A percentile compares a stretch with the other conserved stretches of the same genome.
These are phyloP conservation scores for Nomada lathburiana DNA, from an alignment of 2,888 invertebrate genomes.

Conservation along the genomic window DNA sequence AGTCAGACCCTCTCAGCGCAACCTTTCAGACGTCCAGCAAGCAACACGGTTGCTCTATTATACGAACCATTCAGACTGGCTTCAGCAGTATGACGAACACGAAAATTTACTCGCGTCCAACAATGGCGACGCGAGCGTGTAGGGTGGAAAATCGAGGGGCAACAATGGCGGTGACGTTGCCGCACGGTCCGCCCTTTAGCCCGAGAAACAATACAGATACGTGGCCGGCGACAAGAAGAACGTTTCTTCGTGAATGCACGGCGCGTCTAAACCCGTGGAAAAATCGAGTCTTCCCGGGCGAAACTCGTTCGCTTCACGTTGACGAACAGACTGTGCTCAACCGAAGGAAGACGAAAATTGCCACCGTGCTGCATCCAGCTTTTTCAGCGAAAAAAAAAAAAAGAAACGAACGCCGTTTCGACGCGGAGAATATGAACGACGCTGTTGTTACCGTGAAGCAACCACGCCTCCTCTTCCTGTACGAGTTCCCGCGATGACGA, in stretches of 20 bases:
- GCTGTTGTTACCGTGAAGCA: slow-evolving; percentile 11
- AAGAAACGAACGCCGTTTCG: slow-evolving; percentile 36
- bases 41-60: too few relatives aligned
- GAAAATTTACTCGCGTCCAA: slow-evolving; percentile 17
- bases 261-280: neutral
- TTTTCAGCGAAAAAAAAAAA: slow-evolving; percentile 18
- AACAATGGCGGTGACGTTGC: slow-evolving; percentile 31
- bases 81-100: neutral
- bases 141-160: slow-evolving; percentile 9
- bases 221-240: slow-evolving; percentile 6
- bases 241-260: slow-evolving; percentile 6
- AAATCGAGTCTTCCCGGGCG: slow-evolving; percentile 9
- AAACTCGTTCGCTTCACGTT: slow-evolving; percentile 26
- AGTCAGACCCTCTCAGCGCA: too few relatives aligned
- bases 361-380: slow-evolving; percentile 24
- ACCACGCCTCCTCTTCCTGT: slow-evolving; percentile 5
- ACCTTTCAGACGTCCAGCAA: too few relatives aligned
- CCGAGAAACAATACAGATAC: slow-evolving; percentile 31
- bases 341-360: slow-evolving; percentile 29
- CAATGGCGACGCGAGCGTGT: neutral
- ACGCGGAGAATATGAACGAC: slow-evolving; percentile 20
- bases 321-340: neutral
- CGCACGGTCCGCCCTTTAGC: slow-evolving; percentile 11
- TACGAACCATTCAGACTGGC: neutral
- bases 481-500: neutral